A percentile compares a stretch with the other conserved stretches of the same genome.
These are phyloP conservation scores for Ara ararauna DNA, from an alignment of 2,797 vertebrate species.

Conservation along the genomic window DNA sequence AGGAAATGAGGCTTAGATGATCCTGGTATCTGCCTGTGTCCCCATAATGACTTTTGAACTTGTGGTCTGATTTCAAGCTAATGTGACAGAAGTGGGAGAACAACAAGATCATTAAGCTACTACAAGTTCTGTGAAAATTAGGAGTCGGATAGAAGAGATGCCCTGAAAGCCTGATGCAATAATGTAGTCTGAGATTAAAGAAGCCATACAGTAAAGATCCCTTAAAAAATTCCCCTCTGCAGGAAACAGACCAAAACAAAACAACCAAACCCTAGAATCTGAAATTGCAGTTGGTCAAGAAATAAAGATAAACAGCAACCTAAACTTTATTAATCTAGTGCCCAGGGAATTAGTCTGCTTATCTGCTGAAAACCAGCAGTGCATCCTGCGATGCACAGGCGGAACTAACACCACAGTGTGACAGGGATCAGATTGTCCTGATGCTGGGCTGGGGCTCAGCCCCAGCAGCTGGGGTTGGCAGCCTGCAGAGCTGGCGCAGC, in stretches of 20 bases:
- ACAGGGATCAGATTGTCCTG: not conserved
- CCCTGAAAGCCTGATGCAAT: not conserved
- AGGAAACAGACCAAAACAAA: not conserved
- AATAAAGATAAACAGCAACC: not conserved
- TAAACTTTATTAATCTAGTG: not conserved
- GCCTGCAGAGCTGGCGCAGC: not conserved
- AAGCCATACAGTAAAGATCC: not conserved
- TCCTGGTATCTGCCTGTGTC: conserved; percentile 16
- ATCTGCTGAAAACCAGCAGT: not conserved
- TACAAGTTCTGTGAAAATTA: not conserved
- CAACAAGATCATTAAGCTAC: not conserved
- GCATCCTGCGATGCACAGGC: not conserved
- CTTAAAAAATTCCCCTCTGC: not conserved
- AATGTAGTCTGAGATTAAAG: not conserved
- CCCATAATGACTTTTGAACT: conserved; percentile 30
- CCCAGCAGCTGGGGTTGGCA: not conserved
- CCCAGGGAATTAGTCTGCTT: not conserved
- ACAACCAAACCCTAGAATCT: not conserved
- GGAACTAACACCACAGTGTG: not conserved
- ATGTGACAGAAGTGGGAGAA: not conserved
- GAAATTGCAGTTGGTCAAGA: not conserved
- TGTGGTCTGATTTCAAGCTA: not conserved
- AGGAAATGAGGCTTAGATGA: conserved; percentile 37
- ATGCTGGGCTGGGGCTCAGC: not conserved
- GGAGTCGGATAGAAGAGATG: not conserved